Conservation (phyloP, 2,113 vertebrate species). For the Heliornis fulica region DNA sequence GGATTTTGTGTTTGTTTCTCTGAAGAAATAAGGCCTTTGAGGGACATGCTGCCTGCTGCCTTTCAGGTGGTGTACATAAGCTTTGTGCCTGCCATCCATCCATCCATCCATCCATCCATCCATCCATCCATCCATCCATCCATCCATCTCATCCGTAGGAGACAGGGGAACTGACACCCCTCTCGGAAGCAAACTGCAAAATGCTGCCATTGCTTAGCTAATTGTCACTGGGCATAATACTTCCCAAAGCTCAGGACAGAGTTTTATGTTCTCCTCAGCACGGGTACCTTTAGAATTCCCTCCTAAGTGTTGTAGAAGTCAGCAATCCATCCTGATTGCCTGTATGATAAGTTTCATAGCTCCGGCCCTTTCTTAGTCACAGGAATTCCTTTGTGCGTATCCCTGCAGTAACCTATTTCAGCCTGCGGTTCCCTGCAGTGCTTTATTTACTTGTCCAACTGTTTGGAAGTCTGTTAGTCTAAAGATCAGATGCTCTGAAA, state of each 20-base stretch:
- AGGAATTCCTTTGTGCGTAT: constrained; percentile 84
- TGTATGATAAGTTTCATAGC: constrained; percentile 64
- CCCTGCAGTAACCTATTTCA: constrained; percentile 84
- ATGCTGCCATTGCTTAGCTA: background rate
- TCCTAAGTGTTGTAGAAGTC: constrained; percentile 28
- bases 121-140: no score
- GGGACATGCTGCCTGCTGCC: background rate
- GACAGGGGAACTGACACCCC: no score
- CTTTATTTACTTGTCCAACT: constrained; percentile 90
- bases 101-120: no score
- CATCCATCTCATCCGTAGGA: no score
- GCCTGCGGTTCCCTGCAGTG: constrained; percentile 78
- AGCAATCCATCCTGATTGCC: constrained; percentile 58
- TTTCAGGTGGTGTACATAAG: background rate
- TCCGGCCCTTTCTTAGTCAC: constrained; percentile 65
- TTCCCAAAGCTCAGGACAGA: background rate
- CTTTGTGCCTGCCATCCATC: no score
- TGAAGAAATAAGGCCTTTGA: background rate
- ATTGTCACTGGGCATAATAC: background rate
- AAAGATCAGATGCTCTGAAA: constrained; percentile 85
- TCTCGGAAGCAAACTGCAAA: no score
- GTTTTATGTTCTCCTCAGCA: background rate
- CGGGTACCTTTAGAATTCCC: background rate
- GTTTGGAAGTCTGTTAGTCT: constrained; percentile 87
- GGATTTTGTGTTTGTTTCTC: background rate